Base-by-base conservation (phyloP, 2,797 vertebrate species). In the Lerista edwardsae region DNA sequence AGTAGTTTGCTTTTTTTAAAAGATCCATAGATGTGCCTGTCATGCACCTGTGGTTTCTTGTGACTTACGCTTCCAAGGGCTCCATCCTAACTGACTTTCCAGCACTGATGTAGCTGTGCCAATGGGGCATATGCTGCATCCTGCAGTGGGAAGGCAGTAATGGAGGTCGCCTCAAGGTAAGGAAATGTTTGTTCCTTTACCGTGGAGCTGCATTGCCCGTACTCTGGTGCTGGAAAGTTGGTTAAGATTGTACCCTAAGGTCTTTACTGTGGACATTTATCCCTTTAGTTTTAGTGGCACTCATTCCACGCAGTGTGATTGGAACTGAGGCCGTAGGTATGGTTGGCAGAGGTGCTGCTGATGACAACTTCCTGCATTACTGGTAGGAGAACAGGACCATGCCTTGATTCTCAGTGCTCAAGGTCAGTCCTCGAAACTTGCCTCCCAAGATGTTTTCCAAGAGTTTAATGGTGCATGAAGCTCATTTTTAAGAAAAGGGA, bases 371-470 rank as follows among this genome's bases (percentile, higher is more conserved):
- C 3, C 73, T 29, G 14, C 25, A 21, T n/a, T 65, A 23, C 31
- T 23, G 29, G 78, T 69, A 8, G 73, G 29, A 73, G 39, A 44
- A 14, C 36, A 79, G 27, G 4, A 61, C 67, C 75, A 41, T 12
- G 3, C 21, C 25, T 8, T 5, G 67, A 10, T 80, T 72, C 59
- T 83, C 78, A 6, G 76, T 68, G 4, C 67, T 83, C 41, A n/a
- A 79, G 41, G 78, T 57, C 55, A 74, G 47, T 47, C 80, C 62
- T 34, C 83, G 39, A 75, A 61, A 62, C 74, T 4, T 69, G 51
- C 67, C 39, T 75, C 21, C 25, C n/a, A 29, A 59, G 36, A 6
- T 78, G n/a, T 39, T 88, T 88, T 90, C 77, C 65, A 68, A 75
- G 77, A 68, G 19, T 47, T 65, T 0, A 0, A 67, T 57, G 69